Conservation (phyloP, 1,140 invertebrate genomes). For the Hydropsyche tenuis region DNA sequence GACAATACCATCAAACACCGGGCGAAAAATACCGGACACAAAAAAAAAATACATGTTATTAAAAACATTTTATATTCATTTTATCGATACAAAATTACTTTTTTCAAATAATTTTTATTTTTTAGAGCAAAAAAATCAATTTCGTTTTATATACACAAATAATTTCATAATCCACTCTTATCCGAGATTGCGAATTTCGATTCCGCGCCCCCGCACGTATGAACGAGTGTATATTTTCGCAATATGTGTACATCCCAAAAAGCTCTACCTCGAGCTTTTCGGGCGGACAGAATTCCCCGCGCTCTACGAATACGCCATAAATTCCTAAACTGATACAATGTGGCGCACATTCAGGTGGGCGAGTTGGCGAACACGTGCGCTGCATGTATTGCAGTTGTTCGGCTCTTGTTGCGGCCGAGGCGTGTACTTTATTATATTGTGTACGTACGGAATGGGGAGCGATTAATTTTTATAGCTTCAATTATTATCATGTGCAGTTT, state of each 20-base stretch:
- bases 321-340: slow-evolving; percentile 15
- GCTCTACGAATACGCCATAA: not conserved
- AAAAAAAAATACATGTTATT: not conserved
- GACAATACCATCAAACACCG: no score
- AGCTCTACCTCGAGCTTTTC: not conserved
- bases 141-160: not conserved
- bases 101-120: not conserved
- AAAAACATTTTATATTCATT: not conserved
- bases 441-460: no score
- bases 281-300: not conserved
- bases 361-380: not conserved
- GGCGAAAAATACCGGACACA: no score
- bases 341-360: not conserved
- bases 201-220: not conserved
- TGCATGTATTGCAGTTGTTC: slow-evolving; percentile 3
- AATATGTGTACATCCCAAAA: not conserved
- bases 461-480: no score
- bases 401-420: not conserved
- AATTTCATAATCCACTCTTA: not conserved
- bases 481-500: no score
- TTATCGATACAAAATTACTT: not conserved
- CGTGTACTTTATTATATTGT: not conserved
- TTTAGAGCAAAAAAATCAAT: no score
- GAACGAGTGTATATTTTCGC: not conserved
- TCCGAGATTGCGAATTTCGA: not conserved